Evolutionary conservation across 2,797 vertebrate genomes (phyloP), one percentile per base, ranked within the genome.

Genomic region (Notamacropus eugenii): DNA sequence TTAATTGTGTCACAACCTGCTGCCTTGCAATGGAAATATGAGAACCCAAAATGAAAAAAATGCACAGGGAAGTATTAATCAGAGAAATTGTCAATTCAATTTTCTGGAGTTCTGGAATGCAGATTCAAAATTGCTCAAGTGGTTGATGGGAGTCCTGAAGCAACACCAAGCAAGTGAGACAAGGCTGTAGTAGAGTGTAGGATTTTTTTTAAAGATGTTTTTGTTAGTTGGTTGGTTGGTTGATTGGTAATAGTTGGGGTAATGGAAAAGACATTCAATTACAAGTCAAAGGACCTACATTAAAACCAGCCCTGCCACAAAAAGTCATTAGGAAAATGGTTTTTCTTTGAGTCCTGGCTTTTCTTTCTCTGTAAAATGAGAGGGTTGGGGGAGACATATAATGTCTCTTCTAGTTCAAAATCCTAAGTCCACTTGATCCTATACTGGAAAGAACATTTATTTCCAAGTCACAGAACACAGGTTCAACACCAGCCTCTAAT

Each of bases 51-150:
- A 0, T 0, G 11, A 29, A 93, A 24, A 29, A 50, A 90, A 92
- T 0, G 3, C 9, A 55, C n/a, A 58, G 31, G 28, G 4, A 55
- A 59, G 40, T 1, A 13, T 29, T 54, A 19, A 2, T 67, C 74
- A 59, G 0, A 6, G 12, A 0, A 28, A 27, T 55, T 40, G 0
- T 57, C 31, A 92, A 6, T 50, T 34, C 34, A 62, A 93, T 96
- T 95, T 96, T 55, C 92, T 95, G 27, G 40, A 56, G 94, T 29
- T 58, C 54, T 92, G 82, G 59, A 93, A 54, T 11, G 90, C 90
- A 29, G 94, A 55, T 24, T 4, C 40, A 93, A 95, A 91, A 91
- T 93, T 94, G 62, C n/a, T 56, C 54, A 92, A 62, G 59, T 40
- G 34, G 54, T 28, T 90, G 96, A 57, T 40, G 52, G 92, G 58